phyloP scores from a whole-genome alignment of 1,140 invertebrate genomes.

The Chlorops oryzae region DNA sequence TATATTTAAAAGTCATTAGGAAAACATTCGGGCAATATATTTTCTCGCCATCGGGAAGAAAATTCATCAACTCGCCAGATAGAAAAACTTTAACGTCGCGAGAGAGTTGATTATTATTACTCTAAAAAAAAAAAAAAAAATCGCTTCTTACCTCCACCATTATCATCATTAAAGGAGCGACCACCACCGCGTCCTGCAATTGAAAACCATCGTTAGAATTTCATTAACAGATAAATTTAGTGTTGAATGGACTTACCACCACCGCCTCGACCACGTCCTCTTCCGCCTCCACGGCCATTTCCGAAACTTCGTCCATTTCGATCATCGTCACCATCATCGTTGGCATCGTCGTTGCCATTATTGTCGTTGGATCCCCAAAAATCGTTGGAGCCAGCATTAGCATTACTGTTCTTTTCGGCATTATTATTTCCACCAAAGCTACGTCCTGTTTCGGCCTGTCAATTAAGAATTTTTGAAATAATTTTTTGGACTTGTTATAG shows the following conservation, averaged over 20 bases:
- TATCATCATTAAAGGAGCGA: slow-evolving; percentile 14
- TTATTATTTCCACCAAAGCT: slow-evolving; percentile 3
- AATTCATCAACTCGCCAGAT: too few relatives aligned
- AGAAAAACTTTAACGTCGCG: too few relatives aligned
- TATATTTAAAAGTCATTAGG: too few relatives aligned
- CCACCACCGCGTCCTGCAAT: slow-evolving; percentile 18
- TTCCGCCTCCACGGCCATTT: slow-evolving; percentile 31
- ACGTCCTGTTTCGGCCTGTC: too few relatives aligned
- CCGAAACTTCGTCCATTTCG: slow-evolving; percentile 25
- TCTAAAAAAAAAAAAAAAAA: too few relatives aligned
- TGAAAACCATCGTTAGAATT: background rate
- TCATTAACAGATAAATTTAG: slow-evolving; percentile 8
- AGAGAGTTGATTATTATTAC: too few relatives aligned
- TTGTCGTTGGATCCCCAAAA: too few relatives aligned
- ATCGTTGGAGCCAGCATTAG: background rate
- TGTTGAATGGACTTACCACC: slow-evolving; percentile 9
- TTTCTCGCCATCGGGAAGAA: too few relatives aligned
- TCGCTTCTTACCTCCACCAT: slow-evolving; percentile 16
- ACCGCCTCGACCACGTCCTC: slow-evolving; percentile 19
- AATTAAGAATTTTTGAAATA: too few relatives aligned
- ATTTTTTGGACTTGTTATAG: too few relatives aligned
- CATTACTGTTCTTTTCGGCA: too few relatives aligned
- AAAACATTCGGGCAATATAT: too few relatives aligned
- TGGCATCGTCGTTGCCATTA: slow-evolving; percentile 26
- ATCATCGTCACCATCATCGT: slow-evolving; percentile 22